Evolutionary conservation across 2,113 vertebrate species (phyloP), one percentile per base, ranked within the genome.

Genomic region (Microcebus lehilahytsara): DNA sequence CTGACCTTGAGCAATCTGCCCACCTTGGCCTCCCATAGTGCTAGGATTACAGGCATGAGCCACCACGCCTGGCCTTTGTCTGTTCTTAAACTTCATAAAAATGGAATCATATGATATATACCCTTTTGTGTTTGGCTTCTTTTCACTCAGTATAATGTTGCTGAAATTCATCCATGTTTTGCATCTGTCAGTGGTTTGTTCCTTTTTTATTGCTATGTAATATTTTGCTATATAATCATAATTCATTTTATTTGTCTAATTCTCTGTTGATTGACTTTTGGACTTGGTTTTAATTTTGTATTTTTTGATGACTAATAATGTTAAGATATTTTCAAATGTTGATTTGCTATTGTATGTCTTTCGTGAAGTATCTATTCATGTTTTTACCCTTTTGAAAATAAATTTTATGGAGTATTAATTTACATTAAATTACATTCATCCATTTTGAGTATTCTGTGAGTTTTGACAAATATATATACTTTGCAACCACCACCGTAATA

Each of bases 81-180:
- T 72, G 19, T 66, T 66, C 40, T 74, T 75, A 69, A 46, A 77
- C 13, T 25, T 89, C 40, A 46, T 62, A 49, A 74, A 60, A 88
- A 42, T 74, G 20, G 9, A n/a, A 49, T 46, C 9, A n/a, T 66
- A 53, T 14, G 56, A 2, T 74, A 30, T 46, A 22, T 17, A 79
- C 7, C 37, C 25, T 67, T 53, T 67, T 40, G 3, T 87, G 17
- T 79, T 85, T 66, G 46, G 67, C 20, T 72, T 81, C 53, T 74
- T 87, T 95, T 74, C 25, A 40, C 46, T 49, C 32, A 80, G 16
- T 49, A 81, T 80, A 72, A 40, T 71, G 34, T 72, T 87, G 23
- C 78, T 95, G 81, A 84, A 42, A 34, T 79, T 80, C 11, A n/a
- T 64, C 66, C 49, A 37, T 80, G 40, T 62, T 93, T 93, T 93